Percentiles rank a stretch among this genome's conserved stretches.
Evolutionary conservation across 2,797 vertebrate genomes (phyloP).

Genomic region (Bovichtus diacanthus): DNA sequence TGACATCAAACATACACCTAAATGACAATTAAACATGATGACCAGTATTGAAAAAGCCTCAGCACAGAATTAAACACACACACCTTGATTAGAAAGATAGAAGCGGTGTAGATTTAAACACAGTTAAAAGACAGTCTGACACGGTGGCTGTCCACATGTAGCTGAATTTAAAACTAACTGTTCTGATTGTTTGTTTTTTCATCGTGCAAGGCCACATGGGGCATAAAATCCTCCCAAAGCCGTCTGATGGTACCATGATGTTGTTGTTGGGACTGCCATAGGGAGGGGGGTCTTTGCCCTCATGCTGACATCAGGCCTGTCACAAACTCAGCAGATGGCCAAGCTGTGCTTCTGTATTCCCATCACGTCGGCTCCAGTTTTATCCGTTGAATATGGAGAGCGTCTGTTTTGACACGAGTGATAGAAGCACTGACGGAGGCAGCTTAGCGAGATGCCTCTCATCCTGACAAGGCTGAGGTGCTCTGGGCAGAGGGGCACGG

Average conservation of each 20-base stretch:
- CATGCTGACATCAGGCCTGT: constrained; percentile 62
- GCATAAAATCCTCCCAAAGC: constrained; percentile 36
- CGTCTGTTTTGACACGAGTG: constrained; percentile 83
- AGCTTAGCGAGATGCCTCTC: constrained; percentile 84
- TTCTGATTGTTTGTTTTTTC: constrained; percentile 2
- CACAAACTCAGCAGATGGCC: constrained; percentile 52
- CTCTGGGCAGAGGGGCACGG: constrained; percentile 77
- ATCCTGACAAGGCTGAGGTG: constrained; percentile 86
- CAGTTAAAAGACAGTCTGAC: neutral
- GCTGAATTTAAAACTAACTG: neutral
- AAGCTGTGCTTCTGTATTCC: constrained; percentile 65
- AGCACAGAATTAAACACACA: neutral
- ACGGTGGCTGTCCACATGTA: neutral
- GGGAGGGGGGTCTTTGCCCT: constrained; percentile 36
- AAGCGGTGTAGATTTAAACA: neutral
- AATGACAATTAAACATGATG: neutral
- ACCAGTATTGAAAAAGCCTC: neutral
- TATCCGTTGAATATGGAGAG: constrained; percentile 84
- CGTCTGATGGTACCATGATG: constrained; percentile 43
- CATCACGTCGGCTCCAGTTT: constrained; percentile 66
- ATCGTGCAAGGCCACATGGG: neutral
- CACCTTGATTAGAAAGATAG: neutral
- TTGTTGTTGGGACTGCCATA: constrained; percentile 39
- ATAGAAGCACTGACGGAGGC: constrained; percentile 85
- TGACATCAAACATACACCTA: neutral